phyloP scores from a whole-genome alignment of 2,888 invertebrate genomes.

The Polia nebulosa region DNA sequence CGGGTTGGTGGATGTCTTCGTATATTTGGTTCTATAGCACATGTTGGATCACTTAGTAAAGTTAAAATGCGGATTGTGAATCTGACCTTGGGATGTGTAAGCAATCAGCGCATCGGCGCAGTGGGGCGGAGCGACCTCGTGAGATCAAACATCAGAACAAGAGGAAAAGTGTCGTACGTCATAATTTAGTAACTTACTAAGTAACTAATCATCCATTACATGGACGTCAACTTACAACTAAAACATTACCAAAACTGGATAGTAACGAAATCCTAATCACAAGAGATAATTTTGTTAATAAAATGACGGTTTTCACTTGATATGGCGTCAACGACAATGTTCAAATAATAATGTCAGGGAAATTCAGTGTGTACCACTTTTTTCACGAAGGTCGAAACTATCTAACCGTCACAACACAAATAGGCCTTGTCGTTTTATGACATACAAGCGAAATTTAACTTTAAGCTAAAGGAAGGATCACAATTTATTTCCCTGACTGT shows the following conservation, averaged over 20 bases:
- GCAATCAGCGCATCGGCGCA: conserved; percentile 36
- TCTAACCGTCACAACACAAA: neutral
- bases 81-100: neutral
- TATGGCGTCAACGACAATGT: conserved; percentile 73
- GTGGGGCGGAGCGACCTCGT: conserved; percentile 57
- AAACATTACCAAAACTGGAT: conserved; percentile 65
- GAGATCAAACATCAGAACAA: conserved; percentile 74
- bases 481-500: conserved; percentile 2
- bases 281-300: conserved; percentile 65
- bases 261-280: conserved; percentile 73
- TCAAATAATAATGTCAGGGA: conserved; percentile 32
- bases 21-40: neutral
- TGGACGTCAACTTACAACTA: conserved; percentile 79
- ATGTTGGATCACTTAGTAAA: neutral
- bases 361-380: neutral
- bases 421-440: neutral
- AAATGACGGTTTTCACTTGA: conserved; percentile 69
- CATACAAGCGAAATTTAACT: neutral
- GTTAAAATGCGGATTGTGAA: neutral
- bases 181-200: conserved; percentile 80
- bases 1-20: neutral
- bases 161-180: conserved; percentile 66
- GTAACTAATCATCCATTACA: conserved; percentile 83
- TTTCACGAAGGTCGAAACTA: neutral
- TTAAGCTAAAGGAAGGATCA: neutral